Conservation (phyloP, 2,113 vertebrate genomes). For the Sapayoa aenigma region DNA sequence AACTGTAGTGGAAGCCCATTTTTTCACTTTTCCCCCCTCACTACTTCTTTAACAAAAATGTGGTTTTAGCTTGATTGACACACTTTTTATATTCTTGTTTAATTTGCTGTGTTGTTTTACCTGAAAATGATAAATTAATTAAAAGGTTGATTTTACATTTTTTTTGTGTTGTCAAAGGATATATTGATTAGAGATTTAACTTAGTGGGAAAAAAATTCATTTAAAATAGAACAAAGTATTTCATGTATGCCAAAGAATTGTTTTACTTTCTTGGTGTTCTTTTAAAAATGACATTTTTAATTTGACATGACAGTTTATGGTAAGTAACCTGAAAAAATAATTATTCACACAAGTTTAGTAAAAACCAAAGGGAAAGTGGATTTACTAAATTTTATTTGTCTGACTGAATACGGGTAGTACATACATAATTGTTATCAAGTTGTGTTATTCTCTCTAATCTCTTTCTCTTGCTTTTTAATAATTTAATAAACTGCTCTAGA, state of each 20-base stretch:
- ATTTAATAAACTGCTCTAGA: background rate
- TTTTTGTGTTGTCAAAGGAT: background rate
- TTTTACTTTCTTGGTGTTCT: background rate
- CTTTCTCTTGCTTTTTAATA: background rate
- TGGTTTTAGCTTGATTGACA: background rate
- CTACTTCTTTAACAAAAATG: background rate
- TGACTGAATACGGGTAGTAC: background rate
- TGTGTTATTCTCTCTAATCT: background rate
- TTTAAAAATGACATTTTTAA: background rate
- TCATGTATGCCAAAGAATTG: background rate
- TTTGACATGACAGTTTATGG: background rate
- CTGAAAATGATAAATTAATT: background rate
- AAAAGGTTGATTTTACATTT: background rate
- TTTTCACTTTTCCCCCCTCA: background rate
- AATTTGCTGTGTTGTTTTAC: background rate
- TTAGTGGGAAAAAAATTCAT: background rate
- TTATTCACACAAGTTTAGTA: background rate
- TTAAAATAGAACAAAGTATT: background rate
- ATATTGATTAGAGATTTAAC: background rate
- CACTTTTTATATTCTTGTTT: background rate
- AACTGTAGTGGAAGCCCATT: background rate
- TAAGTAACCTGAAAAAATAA: background rate
- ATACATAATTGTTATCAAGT: background rate
- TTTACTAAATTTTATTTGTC: background rate
- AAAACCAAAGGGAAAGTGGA: background rate